Evolutionary conservation across 1,140 invertebrate genomes (phyloP).

Genomic region (Apis mellifera): Amel_HAv3.1 CM009941.2:13600001-13600500

Average conservation of each 20-base stretch:
- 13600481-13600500: not conserved
- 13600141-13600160: slow-evolving; percentile 74
- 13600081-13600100: too few relatives aligned
- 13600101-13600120: slow-evolving; percentile 29
- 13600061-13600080: too few relatives aligned
- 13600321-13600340: not conserved
- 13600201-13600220: slow-evolving; percentile 69
- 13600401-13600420: not conserved
- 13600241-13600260: too few relatives aligned
- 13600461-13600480: not conserved
- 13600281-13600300: not conserved
- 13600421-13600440: not conserved
- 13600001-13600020: slow-evolving; percentile 68
- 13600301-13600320: not conserved
- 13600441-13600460: not conserved
- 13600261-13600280: not conserved
- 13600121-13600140: slow-evolving; percentile 72
- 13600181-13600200: slow-evolving; percentile 77
- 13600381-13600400: slow-evolving; percentile 6
- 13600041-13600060: too few relatives aligned
- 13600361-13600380: not conserved
- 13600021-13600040: not conserved
- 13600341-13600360: not conserved
- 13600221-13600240: slow-evolving; percentile 45
- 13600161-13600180: slow-evolving; percentile 74